Conservation (phyloP, 2,113 vertebrate species). For the Mus spicilegus region DNA sequence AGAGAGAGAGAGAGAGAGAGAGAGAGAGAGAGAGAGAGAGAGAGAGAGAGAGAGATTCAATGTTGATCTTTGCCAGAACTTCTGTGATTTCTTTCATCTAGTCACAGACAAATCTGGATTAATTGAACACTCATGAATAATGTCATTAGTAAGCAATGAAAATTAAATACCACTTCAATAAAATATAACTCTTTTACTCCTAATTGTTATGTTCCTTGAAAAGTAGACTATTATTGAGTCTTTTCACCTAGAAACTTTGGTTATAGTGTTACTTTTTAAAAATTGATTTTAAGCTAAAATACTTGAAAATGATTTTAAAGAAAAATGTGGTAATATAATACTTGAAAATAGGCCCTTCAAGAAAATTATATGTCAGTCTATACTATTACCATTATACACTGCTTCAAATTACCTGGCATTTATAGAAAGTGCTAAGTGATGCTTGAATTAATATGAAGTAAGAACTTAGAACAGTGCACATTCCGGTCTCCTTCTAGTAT, state of each 20-base stretch:
- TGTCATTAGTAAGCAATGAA: background rate
- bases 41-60: background rate
- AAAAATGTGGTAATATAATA: constrained; percentile 57
- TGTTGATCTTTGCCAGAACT: background rate
- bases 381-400: background rate
- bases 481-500: background rate
- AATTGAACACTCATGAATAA: background rate
- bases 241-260: background rate
- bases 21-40: background rate
- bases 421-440: constrained; percentile 33
- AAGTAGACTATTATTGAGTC: background rate
- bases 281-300: constrained; percentile 56
- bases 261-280: constrained; percentile 50
- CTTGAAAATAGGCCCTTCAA: constrained; percentile 59
- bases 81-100: background rate
- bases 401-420: constrained; percentile 58
- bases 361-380: constrained; percentile 50
- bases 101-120: background rate
- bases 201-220: background rate
- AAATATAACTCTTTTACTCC: background rate
- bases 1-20: background rate
- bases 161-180: constrained; percentile 35
- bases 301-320: constrained; percentile 55
- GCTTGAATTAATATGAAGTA: constrained; percentile 61
- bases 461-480: constrained; percentile 11